A percentile compares a stretch with the other conserved stretches of the same genome.
Evolutionary conservation across 2,888 invertebrate genomes (phyloP).

Genomic region (Yponomeuta sedellus): DNA sequence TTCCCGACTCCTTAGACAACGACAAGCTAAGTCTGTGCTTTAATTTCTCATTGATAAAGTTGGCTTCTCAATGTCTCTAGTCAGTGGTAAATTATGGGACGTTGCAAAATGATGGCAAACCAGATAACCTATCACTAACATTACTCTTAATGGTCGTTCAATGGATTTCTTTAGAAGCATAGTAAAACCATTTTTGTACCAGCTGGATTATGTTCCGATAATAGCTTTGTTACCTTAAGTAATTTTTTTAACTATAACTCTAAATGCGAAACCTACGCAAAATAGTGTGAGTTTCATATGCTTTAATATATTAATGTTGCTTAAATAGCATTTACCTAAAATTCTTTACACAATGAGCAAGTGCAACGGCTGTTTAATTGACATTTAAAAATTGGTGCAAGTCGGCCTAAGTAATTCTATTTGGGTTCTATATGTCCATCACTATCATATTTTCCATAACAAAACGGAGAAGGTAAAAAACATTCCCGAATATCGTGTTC

Average conservation of each 20-base stretch:
- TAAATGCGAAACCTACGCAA: no score
- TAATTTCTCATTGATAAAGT: neutral
- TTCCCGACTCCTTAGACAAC: neutral
- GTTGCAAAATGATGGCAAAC: no score
- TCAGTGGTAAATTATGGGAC: neutral
- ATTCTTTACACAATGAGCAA: no score
- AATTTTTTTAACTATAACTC: no score
- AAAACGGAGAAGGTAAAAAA: constrained; percentile 54
- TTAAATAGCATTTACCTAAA: no score
- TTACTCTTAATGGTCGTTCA: neutral
- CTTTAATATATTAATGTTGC: no score
- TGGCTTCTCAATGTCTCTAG: neutral
- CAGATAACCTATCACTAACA: neutral
- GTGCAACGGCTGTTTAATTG: no score
- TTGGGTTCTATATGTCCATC: neutral
- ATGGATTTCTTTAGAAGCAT: neutral
- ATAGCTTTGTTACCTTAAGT: no score
- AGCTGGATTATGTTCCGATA: no score
- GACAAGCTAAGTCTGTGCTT: neutral
- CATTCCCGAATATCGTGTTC: constrained; percentile 59
- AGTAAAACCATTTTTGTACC: no score
- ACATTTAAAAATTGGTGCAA: neutral
- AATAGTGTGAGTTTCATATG: no score
- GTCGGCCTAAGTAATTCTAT: neutral
- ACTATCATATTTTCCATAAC: constrained; percentile 53